phyloP scores from a whole-genome alignment of 1,140 invertebrate species.

The Melitaea cinxia region DNA sequence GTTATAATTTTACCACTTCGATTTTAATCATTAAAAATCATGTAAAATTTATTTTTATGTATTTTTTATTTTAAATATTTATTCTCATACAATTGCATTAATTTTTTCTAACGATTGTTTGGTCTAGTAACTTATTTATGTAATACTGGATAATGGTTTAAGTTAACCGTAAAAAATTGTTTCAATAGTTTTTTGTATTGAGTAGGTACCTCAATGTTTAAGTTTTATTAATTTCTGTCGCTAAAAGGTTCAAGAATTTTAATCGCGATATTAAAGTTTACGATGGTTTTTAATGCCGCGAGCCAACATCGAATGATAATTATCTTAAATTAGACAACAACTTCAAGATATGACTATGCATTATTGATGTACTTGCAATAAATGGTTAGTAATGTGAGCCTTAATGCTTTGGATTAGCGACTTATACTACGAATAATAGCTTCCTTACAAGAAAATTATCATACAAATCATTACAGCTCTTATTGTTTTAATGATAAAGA shows the following conservation, averaged over 20 bases:
- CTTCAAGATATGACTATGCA: conserved; percentile 33
- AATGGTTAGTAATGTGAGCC: conserved; percentile 3
- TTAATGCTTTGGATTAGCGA: conserved; percentile 10
- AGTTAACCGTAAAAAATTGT: no score
- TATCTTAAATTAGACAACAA: conserved; percentile 44
- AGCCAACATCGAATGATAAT: conserved; percentile 46
- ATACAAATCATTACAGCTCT: neutral
- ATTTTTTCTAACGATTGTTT: no score
- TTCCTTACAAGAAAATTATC: neutral
- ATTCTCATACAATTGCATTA: no score
- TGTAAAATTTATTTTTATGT: no score
- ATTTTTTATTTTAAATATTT: no score
- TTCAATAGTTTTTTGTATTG: no score
- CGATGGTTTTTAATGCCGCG: conserved; percentile 37
- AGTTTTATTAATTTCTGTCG: neutral
- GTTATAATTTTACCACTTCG: neutral
- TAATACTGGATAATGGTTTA: no score
- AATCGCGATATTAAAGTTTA: conserved; percentile 11
- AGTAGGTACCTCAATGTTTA: no score
- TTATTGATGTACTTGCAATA: neutral
- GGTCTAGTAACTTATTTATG: no score
- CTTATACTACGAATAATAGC: neutral
- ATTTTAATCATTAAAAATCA: no score
- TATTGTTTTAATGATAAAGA: neutral
- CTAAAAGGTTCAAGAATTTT: neutral